Percentiles rank a stretch among this genome's conserved stretches.
phyloP scores from a whole-genome alignment of 2,113 vertebrate species.

The Syrrhaptes paradoxus region DNA sequence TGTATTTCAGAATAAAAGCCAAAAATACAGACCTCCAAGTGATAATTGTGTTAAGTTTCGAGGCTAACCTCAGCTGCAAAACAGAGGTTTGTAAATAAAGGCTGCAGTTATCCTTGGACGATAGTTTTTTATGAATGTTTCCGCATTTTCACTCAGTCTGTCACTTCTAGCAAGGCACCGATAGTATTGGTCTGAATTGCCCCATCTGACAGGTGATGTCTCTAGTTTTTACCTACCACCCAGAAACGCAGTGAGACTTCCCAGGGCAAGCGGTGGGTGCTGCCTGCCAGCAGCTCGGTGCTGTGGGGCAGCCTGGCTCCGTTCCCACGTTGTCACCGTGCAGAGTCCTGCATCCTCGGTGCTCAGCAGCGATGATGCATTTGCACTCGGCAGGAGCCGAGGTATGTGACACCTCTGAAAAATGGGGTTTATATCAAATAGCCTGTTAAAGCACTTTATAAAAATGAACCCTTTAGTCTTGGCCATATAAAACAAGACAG shows the following conservation, averaged over 20 bases:
- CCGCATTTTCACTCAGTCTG: background rate
- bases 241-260: background rate
- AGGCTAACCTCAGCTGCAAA: background rate
- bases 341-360: fast-evolving
- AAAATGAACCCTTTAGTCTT: background rate
- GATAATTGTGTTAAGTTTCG: background rate
- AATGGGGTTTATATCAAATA: background rate
- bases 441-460: background rate
- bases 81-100: background rate
- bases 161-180: background rate
- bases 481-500: background rate
- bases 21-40: background rate
- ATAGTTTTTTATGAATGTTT: background rate
- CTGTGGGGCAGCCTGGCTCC: fast-evolving
- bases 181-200: fast-evolving
- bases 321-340: fast-evolving
- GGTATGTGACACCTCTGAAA: background rate
- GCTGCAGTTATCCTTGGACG: background rate
- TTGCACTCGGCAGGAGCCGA: background rate
- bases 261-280: fast-evolving
- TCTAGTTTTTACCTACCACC: background rate
- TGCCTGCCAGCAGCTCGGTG: background rate
- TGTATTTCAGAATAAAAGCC: background rate
- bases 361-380: fast-evolving
- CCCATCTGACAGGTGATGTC: fast-evolving